Evolutionary conservation across 2,797 vertebrate species (phyloP).

Genomic region (Notolepis coatsorum): DNA sequence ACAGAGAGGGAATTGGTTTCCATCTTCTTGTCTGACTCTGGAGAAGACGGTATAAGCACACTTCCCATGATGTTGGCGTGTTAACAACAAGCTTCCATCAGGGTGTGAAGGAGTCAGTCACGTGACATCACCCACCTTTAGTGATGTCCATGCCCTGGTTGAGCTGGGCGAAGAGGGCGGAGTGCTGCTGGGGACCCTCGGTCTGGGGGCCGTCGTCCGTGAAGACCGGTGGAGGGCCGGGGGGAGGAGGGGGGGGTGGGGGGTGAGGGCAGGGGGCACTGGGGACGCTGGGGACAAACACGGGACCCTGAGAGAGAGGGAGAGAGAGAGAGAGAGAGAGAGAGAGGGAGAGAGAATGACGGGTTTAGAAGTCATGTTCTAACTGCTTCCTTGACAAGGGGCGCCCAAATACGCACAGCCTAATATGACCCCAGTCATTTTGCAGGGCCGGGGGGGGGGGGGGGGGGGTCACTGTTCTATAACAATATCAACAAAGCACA

Average conservation of each 20-base stretch:
- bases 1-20: too few species aligned
- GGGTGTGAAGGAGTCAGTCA: too few species aligned
- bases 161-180: slow-evolving; percentile 93
- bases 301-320: slow-evolving; percentile 78
- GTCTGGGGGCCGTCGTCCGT: slow-evolving; percentile 72
- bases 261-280: slow-evolving; percentile 68
- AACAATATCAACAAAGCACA: too few species aligned
- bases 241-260: slow-evolving; percentile 87
- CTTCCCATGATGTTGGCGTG: too few species aligned
- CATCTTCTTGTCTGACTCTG: too few species aligned
- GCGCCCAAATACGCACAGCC: too few species aligned
- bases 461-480: too few species aligned
- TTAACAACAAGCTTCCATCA: too few species aligned
- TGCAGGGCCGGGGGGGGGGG: too few species aligned
- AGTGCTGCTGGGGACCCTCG: slow-evolving; percentile 81
- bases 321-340: slow-evolving; percentile 10
- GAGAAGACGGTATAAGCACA: too few species aligned
- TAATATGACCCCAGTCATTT: too few species aligned
- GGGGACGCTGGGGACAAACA: slow-evolving; percentile 64
- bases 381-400: background rate
- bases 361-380: background rate
- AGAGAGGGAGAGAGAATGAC: background rate
- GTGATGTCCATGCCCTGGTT: slow-evolving; percentile 96
- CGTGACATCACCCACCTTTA: slow-evolving; percentile 89
- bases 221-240: slow-evolving; percentile 84